Base-by-base conservation (phyloP, 2,888 invertebrate genomes). In the Rhyacophila evoluta region DNA sequence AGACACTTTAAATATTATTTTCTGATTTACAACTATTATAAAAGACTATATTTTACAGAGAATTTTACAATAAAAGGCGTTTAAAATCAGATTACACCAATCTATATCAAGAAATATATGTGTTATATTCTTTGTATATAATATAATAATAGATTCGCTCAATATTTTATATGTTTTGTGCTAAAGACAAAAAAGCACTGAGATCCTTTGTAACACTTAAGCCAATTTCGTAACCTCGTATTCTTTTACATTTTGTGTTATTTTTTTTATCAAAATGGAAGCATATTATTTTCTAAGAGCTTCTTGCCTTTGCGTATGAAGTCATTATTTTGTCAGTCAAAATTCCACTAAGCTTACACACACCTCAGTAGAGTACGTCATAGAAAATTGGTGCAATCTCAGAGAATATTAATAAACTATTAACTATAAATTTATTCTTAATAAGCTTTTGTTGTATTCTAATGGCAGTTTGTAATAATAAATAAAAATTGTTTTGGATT, bases 121-220 rank as follows among this genome's bases (percentile, higher is more conserved):
- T 55, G 55, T 55, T 8, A 55, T 25, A 19, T n/a, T n/a, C n/a
- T n/a, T n/a, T n/a, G n/a, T n/a, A n/a, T n/a, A 33, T 33, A 33
- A 4, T 33, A 33, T 55, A 19, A 19, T 19, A 55, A 25, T 55
- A 25, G 15, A 55, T 55, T 10, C 19, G 55, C 55, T 55, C 55
- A 15, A 55, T 55, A 19, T 19, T 55, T 25, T 55, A 55, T 55
- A 55, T 25, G 6, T 33, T 4, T 33, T 25, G 55, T 55, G 55
- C 55, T 19, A 55, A 55, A 55, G 55, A 55, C 55, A 55, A 39
- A 39, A 39, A 39, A 55, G 55, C 55, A 55, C 55, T 55, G 55
- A 55, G 55, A 55, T 55, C 55, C 19, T 55, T 55, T 19, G 55
- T 55, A 55, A 55, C 55, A 25, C 19, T 55, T 19, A 25, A 4